Evolutionary conservation across 2,797 vertebrate genomes (phyloP).

Genomic region (Bufotes viridis): DNA sequence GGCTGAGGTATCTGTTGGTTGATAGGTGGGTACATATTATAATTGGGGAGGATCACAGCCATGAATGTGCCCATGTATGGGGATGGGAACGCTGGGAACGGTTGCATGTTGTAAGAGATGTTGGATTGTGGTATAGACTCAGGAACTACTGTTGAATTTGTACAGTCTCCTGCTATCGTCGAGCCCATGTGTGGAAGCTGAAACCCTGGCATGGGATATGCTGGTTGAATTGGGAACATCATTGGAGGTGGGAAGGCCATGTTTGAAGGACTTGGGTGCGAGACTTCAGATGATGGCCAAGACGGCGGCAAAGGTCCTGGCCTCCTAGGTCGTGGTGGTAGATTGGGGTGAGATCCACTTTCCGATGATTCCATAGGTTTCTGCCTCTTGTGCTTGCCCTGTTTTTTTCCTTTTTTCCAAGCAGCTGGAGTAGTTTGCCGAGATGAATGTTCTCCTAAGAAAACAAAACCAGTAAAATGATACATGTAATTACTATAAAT

Average conservation of each 20-base stretch:
- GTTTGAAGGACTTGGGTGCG: slow-evolving; percentile 69
- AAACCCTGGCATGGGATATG: slow-evolving; percentile 64
- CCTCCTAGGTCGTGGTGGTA: slow-evolving; percentile 61
- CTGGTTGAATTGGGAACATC: slow-evolving; percentile 68
- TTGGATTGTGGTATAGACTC: slow-evolving; percentile 60
- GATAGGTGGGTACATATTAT: slow-evolving; percentile 72
- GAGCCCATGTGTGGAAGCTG: slow-evolving; percentile 22
- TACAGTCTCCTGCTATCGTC: slow-evolving; percentile 45
- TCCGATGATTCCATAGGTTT: slow-evolving; percentile 76
- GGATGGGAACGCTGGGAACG: slow-evolving; percentile 66
- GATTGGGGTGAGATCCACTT: slow-evolving; percentile 65
- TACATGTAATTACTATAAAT: neutral
- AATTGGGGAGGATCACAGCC: slow-evolving; percentile 80
- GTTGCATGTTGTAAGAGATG: slow-evolving; percentile 45
- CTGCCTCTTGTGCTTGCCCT: slow-evolving; percentile 76
- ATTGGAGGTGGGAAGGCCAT: slow-evolving; percentile 65
- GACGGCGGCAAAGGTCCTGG: slow-evolving; percentile 53
- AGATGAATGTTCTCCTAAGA: slow-evolving; percentile 72
- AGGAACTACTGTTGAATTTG: neutral
- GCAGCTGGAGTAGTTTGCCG: slow-evolving; percentile 67
- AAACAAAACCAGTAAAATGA: slow-evolving; percentile 1
- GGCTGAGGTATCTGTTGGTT: slow-evolving; percentile 66
- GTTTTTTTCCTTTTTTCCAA: slow-evolving; percentile 75
- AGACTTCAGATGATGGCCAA: slow-evolving; percentile 75
- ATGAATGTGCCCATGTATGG: slow-evolving; percentile 73